Conservation (phyloP, 1,140 invertebrate genomes). For the Lepidostoma basale region DNA sequence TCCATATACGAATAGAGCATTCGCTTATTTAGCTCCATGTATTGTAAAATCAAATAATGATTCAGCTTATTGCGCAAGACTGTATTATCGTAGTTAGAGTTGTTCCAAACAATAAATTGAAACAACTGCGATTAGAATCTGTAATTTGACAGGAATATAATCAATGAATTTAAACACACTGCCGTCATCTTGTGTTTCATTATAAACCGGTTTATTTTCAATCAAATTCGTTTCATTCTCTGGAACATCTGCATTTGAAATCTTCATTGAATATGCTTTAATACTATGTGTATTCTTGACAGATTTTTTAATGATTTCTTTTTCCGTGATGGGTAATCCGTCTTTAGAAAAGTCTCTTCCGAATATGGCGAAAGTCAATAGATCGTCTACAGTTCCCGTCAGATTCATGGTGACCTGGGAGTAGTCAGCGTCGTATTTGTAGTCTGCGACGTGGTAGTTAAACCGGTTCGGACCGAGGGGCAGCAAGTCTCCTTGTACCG, state of each 20-base stretch:
- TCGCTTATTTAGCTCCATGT: too few relatives aligned
- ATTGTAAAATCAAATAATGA: too few relatives aligned
- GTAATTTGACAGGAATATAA: conserved; percentile 53
- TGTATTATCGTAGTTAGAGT: too few relatives aligned
- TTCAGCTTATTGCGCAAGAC: too few relatives aligned
- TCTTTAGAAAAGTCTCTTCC: conserved; percentile 50
- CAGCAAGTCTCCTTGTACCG: conserved; percentile 44
- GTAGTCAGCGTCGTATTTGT: conserved; percentile 31
- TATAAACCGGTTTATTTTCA: too few relatives aligned
- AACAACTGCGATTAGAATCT: conserved; percentile 53
- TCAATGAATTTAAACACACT: conserved; percentile 50
- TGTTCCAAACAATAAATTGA: conserved; percentile 58
- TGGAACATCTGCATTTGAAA: conserved; percentile 20
- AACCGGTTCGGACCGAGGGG: conserved; percentile 46
- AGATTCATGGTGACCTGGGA: conserved; percentile 45
- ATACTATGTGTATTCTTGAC: too few relatives aligned
- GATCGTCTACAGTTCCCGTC: conserved; percentile 45
- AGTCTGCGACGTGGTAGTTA: conserved; percentile 14
- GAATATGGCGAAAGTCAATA: conserved; percentile 51
- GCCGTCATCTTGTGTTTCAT: conserved; percentile 35
- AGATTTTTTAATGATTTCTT: too few relatives aligned
- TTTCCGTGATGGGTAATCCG: conserved; percentile 15
- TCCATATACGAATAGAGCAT: too few relatives aligned
- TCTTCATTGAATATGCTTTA: background rate
- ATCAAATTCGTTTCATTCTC: too few relatives aligned